phyloP scores from a whole-genome alignment of 2,888 invertebrate genomes.

The Leptodirus hochenwartii region DNA sequence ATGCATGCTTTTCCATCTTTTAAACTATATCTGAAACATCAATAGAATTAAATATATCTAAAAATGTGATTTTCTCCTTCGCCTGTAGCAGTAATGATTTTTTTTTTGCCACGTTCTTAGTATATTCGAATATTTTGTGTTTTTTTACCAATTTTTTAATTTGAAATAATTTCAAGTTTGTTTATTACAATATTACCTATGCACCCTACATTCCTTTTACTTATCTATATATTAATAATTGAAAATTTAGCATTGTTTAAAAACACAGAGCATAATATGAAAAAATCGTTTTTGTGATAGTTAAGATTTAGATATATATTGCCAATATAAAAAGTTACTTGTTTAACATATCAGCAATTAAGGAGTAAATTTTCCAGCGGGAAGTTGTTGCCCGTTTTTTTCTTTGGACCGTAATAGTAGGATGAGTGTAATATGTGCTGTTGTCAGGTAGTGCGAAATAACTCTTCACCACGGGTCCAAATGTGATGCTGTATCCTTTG shows the following conservation, averaged over 20 bases:
- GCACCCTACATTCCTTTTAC: too few relatives aligned
- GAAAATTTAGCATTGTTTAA: too few relatives aligned
- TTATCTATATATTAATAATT: too few relatives aligned
- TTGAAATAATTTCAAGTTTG: constrained; percentile 1
- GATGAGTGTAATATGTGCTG: constrained; percentile 35
- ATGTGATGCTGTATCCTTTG: constrained; percentile 39
- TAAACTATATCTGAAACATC: constrained; percentile 40
- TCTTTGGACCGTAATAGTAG: constrained; percentile 13
- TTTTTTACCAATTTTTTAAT: background rate
- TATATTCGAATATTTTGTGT: too few relatives aligned
- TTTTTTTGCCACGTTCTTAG: too few relatives aligned
- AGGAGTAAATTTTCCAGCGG: constrained; percentile 22
- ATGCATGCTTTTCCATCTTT: constrained; percentile 48
- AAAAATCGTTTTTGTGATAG: too few relatives aligned
- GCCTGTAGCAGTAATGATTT: too few relatives aligned
- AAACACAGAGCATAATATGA: too few relatives aligned
- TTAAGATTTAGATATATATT: too few relatives aligned
- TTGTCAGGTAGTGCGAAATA: constrained; percentile 48
- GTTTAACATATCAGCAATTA: constrained; percentile 20
- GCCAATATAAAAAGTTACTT: constrained; percentile 15
- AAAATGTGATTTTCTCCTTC: constrained; percentile 3
- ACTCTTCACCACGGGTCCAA: constrained; percentile 47
- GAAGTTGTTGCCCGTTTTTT: constrained; percentile 19
- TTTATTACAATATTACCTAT: background rate
- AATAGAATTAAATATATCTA: constrained; percentile 14